Evolutionary conservation across 2,888 invertebrate species (phyloP).

Genomic region (Biston stratarius): DNA sequence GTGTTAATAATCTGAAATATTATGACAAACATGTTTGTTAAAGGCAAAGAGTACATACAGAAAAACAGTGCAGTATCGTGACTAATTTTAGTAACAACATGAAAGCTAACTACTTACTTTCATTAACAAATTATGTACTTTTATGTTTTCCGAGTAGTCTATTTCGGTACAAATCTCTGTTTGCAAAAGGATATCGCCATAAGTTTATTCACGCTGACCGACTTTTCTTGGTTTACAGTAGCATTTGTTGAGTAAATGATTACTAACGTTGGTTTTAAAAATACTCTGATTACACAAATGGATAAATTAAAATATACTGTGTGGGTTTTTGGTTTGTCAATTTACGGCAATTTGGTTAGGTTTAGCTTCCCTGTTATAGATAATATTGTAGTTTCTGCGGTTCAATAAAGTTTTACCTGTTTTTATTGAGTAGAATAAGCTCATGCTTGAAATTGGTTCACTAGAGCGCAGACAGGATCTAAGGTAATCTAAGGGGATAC

Average conservation of each 20-base stretch:
- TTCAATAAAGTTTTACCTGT: too few relatives aligned
- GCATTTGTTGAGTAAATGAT: conserved; percentile 29
- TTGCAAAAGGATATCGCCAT: conserved; percentile 33
- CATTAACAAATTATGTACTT: conserved; percentile 1
- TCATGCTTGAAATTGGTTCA: too few relatives aligned
- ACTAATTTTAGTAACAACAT: conserved; percentile 13
- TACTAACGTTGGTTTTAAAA: conserved; percentile 15
- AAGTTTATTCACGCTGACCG: conserved; percentile 38
- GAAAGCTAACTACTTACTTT: neutral
- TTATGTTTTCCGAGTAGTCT: conserved; percentile 21
- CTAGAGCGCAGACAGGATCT: too few relatives aligned
- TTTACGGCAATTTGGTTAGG: neutral
- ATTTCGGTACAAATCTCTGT: conserved; percentile 36
- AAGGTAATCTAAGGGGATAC: too few relatives aligned
- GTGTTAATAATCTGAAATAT: conserved; percentile 15
- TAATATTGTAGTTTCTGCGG: too few relatives aligned
- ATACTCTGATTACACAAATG: conserved; percentile 7
- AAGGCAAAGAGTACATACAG: neutral
- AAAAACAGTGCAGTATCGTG: conserved; percentile 10
- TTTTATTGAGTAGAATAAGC: too few relatives aligned
- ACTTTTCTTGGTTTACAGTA: conserved; percentile 35
- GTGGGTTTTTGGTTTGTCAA: neutral
- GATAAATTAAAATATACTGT: neutral
- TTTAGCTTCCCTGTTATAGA: neutral
- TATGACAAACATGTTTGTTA: conserved; percentile 20